Conservation (phyloP, 2,113 vertebrate genomes). For the Thunnus thynnus region DNA sequence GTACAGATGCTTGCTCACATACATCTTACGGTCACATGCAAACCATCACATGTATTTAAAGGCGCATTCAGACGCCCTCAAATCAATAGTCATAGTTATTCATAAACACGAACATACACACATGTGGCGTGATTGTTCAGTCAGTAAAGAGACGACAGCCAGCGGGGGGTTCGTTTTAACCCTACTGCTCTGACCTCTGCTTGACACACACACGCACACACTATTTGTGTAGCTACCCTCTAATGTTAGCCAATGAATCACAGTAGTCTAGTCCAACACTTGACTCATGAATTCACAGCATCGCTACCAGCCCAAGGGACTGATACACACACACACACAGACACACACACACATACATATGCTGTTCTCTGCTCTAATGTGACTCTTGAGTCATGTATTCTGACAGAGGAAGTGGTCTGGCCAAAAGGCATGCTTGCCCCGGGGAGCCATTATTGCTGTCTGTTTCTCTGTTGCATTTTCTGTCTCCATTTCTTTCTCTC, state of each 20-base stretch:
- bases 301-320: conserved; percentile 31
- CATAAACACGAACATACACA: background rate
- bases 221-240: background rate
- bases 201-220: conserved; percentile 22
- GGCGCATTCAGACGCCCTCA: background rate
- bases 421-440: conserved; percentile 62
- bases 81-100: background rate
- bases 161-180: conserved; percentile 1
- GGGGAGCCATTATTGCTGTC: conserved; percentile 66
- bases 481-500: background rate
- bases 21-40: background rate
- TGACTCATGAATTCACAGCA: conserved; percentile 67
- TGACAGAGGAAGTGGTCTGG: conserved; percentile 73
- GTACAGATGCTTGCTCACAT: no score
- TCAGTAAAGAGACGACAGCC: conserved; percentile 5
- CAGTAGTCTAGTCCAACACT: conserved; percentile 55
- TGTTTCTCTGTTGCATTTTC: conserved; percentile 18
- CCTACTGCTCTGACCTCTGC: conserved; percentile 27
- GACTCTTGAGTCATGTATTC: conserved; percentile 71
- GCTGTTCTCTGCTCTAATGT: conserved; percentile 53
- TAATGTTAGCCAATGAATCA: conserved; percentile 72
- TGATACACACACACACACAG: conserved; percentile 6
- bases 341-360: background rate
- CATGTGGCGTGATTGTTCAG: background rate
- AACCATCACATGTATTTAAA: background rate